Percentiles rank a stretch among this genome's conserved stretches.
Conservation (phyloP, 2,113 vertebrate genomes). For the Nicator chloris region DNA sequence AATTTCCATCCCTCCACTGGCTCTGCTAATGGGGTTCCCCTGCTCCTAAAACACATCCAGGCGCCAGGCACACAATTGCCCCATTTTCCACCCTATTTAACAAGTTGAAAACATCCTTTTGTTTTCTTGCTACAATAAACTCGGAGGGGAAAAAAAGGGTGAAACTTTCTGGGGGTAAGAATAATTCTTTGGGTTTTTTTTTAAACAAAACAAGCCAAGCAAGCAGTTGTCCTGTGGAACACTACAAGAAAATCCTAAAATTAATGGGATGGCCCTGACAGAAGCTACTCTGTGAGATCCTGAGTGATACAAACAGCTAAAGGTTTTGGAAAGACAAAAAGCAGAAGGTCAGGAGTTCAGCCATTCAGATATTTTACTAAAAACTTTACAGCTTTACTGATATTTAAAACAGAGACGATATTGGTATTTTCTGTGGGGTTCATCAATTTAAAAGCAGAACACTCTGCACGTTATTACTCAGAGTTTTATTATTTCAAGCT, state of each 20-base stretch:
- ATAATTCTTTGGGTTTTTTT: background rate
- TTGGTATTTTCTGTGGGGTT: background rate
- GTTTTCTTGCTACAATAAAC: background rate
- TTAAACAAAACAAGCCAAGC: background rate
- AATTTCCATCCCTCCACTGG: background rate
- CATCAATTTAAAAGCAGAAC: background rate
- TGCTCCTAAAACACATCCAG: background rate
- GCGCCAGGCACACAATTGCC: constrained; percentile 16
- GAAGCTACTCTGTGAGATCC: background rate
- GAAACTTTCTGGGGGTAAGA: background rate
- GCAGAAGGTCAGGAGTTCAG: background rate
- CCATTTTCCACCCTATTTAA: constrained; percentile 65
- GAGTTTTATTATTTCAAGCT: background rate
- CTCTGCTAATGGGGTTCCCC: constrained; percentile 7
- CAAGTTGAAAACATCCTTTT: constrained; percentile 36
- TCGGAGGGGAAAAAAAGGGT: background rate
- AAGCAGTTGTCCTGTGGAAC: background rate
- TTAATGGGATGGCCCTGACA: background rate
- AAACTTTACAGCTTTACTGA: background rate
- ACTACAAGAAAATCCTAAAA: background rate
- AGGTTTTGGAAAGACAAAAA: background rate
- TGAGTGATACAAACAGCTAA: background rate
- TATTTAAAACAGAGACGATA: background rate
- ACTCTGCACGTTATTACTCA: background rate
- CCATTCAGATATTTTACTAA: background rate